Conservation (phyloP, 2,888 invertebrate species). For the Leucozona laternaria region DNA sequence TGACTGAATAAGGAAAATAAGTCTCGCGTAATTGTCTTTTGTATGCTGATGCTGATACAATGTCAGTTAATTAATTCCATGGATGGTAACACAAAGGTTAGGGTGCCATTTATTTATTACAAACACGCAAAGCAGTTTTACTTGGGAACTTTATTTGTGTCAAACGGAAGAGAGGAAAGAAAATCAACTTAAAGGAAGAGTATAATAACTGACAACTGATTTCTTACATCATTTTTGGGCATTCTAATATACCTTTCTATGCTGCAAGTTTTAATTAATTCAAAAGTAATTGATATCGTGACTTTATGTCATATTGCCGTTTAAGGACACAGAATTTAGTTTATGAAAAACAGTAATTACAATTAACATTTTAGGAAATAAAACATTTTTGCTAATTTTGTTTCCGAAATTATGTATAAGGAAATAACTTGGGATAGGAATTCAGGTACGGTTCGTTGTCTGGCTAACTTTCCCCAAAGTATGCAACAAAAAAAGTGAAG, state of each 20-base stretch:
- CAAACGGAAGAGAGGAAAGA: slow-evolving; percentile 44
- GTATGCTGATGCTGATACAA: not conserved
- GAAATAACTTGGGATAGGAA: not conserved
- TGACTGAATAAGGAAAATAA: slow-evolving; percentile 38
- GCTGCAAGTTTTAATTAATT: slow-evolving; percentile 18
- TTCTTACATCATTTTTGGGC: slow-evolving; percentile 19
- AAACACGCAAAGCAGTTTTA: slow-evolving; percentile 57
- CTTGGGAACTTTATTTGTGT: slow-evolving; percentile 4
- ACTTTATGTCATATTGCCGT: not conserved
- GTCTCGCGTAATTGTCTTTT: slow-evolving; percentile 1
- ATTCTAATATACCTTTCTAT: not conserved
- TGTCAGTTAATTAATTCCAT: slow-evolving; percentile 47
- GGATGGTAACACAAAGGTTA: slow-evolving; percentile 30
- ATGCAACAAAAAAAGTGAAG: not conserved
- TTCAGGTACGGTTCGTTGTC: too few relatives aligned
- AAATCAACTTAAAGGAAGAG: slow-evolving; percentile 11
- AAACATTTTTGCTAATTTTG: not conserved
- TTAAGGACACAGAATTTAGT: not conserved
- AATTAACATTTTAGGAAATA: not conserved
- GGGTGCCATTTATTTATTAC: slow-evolving; percentile 32
- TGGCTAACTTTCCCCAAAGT: not conserved
- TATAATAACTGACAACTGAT: slow-evolving; percentile 18
- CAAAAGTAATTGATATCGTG: slow-evolving; percentile 30
- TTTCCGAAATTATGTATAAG: not conserved
- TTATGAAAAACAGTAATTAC: not conserved